phyloP scores from a whole-genome alignment of 2,888 invertebrate species.

The Tiliacea citrago region DNA sequence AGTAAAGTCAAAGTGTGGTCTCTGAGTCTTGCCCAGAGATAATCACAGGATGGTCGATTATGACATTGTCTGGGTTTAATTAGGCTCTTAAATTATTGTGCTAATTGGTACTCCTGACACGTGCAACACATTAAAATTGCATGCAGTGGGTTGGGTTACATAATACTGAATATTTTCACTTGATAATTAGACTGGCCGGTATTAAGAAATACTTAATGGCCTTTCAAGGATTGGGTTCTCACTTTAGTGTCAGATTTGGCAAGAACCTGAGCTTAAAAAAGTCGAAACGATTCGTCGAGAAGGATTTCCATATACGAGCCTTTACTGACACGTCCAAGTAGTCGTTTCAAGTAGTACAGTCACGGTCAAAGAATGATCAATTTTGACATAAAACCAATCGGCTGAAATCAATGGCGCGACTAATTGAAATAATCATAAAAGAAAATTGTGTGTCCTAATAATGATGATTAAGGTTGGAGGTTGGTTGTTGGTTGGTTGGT shows the following conservation, averaged over 20 bases:
- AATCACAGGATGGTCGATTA: background rate
- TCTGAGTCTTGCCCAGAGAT: too few relatives aligned
- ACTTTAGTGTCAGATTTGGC: background rate
- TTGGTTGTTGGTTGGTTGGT: too few relatives aligned
- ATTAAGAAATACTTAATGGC: background rate
- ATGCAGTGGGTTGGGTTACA: slow-evolving; percentile 24
- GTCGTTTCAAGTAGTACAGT: background rate
- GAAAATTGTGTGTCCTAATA: background rate
- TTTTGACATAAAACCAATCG: too few relatives aligned
- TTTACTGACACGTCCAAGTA: background rate
- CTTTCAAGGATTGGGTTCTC: background rate
- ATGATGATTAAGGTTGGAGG: too few relatives aligned
- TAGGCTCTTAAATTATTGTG: slow-evolving; percentile 8
- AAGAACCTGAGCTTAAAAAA: background rate
- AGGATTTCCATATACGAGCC: background rate
- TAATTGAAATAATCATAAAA: background rate
- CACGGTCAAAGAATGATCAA: too few relatives aligned
- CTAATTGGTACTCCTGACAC: slow-evolving; percentile 22
- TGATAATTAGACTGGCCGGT: slow-evolving; percentile 7
- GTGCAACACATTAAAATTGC: slow-evolving; percentile 24
- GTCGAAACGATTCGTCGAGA: background rate
- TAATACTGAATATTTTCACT: slow-evolving; percentile 4
- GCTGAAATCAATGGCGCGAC: too few relatives aligned
- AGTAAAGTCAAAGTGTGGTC: too few relatives aligned
- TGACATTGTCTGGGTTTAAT: background rate